phyloP scores from a whole-genome alignment of 2,797 vertebrate genomes.

The Eutrigla gurnardus region DNA sequence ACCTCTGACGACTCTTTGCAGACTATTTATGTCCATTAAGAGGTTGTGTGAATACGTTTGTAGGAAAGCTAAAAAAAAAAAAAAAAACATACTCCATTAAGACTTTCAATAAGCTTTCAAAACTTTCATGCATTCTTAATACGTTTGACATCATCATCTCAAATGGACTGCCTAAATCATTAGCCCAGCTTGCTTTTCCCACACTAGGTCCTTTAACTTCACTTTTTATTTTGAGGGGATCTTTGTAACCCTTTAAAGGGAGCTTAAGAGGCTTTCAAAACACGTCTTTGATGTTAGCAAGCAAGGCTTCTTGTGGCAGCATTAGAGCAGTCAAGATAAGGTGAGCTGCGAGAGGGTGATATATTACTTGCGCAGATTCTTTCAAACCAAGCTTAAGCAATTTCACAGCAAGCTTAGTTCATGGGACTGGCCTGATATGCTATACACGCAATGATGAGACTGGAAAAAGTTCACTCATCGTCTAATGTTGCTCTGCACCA shows the following conservation, averaged over 20 bases:
- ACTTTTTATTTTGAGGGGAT: slow-evolving; percentile 72
- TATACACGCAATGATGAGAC: slow-evolving; percentile 60
- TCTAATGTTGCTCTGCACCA: slow-evolving; percentile 40
- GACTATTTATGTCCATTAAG: slow-evolving; percentile 36
- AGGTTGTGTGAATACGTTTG: not conserved
- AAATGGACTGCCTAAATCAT: slow-evolving; percentile 57
- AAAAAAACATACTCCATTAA: not conserved
- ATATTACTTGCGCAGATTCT: slow-evolving; percentile 79
- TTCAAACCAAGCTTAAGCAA: slow-evolving; percentile 81
- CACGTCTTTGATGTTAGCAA: slow-evolving; percentile 83
- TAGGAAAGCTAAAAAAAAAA: not conserved
- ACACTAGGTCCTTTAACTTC: slow-evolving; percentile 65
- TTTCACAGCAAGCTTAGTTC: slow-evolving; percentile 80
- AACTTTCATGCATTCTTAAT: slow-evolving; percentile 11
- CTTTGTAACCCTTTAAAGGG: slow-evolving; percentile 78
- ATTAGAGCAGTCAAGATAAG: slow-evolving; percentile 81
- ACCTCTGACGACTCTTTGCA: slow-evolving; percentile 74
- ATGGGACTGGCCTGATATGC: slow-evolving; percentile 52
- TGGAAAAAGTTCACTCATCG: slow-evolving; percentile 40
- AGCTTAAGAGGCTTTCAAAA: slow-evolving; percentile 80
- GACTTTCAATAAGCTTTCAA: not conserved
- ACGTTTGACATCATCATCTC: slow-evolving; percentile 45
- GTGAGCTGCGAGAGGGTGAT: slow-evolving; percentile 78
- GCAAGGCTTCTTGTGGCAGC: slow-evolving; percentile 76
- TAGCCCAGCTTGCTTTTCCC: slow-evolving; percentile 72